Base-by-base conservation (phyloP, 2,113 vertebrate genomes). In the Gymnobelideus leadbeateri region DNA sequence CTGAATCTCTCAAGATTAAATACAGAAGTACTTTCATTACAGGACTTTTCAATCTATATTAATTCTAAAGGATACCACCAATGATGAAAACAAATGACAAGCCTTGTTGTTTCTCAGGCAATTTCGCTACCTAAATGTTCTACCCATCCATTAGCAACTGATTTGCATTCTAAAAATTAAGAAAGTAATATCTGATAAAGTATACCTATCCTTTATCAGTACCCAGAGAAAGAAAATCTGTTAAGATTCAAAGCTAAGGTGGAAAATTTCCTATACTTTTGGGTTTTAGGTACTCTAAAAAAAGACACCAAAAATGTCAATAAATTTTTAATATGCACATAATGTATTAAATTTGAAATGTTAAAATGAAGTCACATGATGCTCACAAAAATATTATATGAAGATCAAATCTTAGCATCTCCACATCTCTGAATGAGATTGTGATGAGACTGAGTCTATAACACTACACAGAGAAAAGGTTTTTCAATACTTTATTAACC, bases 401-500 rank as follows among this genome's bases (percentile, higher is more conserved):
- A 43, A 84, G n/a, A 23, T 43, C 19, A 43, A 84, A 23, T 84
- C n/a, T 43, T 9, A 11, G 37, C 11, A 37, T 37, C 31, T 68
- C 68, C 31, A 28, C 10, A 51, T 8, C 8, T 51, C 51, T 68
- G 31, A 37, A 84, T 84, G n/a, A 43, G n/a, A 84, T 19, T 84
- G 7, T 84, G n/a, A 77, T n/a, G 14, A 19, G 57, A 90, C 25
- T 49, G 47, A 23, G 2, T 57, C 3, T 12, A 10, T 2, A 43
- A 91, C 43, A 94, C 23, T 46, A n/a, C 89, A 92, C 94, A 92
- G 92, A 77, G 43, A 93, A 95, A 94, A 24, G 51, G 47, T 96
- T 96, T 95, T 43, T 84, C n/a, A 84, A 43, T 84, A 96, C 91
- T 96, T 93, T 92, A 94, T 52, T 11, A 52, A 43, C 31, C 91